Conservation (phyloP, 1,140 invertebrate species). For the Nymphalis io region DNA sequence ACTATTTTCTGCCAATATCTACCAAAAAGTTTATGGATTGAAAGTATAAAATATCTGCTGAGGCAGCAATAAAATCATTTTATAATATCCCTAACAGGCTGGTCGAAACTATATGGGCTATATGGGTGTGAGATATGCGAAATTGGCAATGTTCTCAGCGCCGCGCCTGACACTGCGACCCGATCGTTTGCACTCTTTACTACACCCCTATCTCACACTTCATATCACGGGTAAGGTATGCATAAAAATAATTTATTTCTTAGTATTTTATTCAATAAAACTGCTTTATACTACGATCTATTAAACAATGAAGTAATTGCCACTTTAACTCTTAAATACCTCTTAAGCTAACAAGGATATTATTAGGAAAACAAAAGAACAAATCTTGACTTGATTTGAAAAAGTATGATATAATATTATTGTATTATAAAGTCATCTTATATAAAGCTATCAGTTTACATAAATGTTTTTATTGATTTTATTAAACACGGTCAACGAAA, state of each 20-base stretch:
- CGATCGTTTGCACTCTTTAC: constrained; percentile 78
- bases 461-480: no score
- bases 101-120: constrained; percentile 22
- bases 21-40: not conserved
- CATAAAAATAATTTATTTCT: constrained; percentile 38
- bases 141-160: constrained; percentile 67
- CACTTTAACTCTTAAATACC: no score
- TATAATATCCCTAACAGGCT: constrained; percentile 43
- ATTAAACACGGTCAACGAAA: no score
- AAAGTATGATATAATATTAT: no score
- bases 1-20: not conserved
- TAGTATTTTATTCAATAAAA: no score
- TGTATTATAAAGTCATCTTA: no score
- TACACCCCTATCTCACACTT: constrained; percentile 72
- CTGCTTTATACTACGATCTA: no score
- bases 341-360: no score
- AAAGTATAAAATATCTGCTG: constrained; percentile 12
- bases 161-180: constrained; percentile 67
- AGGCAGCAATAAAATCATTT: constrained; percentile 34
- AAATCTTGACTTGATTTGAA: no score
- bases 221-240: constrained; percentile 55
- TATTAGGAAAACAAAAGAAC: no score
- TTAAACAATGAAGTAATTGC: no score
- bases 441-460: no score
- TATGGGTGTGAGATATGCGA: constrained; percentile 55